These are phyloP conservation scores for Branchipolynoe longqiensis DNA, from an alignment of 2,888 invertebrate genomes.

Conservation along the genomic window DNA sequence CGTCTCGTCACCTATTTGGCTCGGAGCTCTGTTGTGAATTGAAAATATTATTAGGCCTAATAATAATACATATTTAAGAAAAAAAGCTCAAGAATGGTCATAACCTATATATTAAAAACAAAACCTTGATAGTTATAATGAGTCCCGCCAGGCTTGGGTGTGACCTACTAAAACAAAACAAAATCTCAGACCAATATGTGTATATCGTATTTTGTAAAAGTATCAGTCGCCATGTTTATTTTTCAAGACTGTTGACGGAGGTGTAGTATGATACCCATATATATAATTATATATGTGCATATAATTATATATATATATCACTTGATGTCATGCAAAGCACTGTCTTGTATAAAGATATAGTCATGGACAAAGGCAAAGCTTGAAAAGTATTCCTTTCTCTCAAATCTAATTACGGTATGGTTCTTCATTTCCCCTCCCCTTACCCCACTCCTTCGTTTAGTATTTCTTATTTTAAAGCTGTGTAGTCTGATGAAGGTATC, in stretches of 20 bases:
- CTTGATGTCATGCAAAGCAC: conserved; percentile 44
- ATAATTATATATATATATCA: conserved; percentile 32
- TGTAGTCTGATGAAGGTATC: too few relatives aligned
- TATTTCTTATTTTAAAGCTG: too few relatives aligned
- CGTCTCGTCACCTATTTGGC: conserved; percentile 1
- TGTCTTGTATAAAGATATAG: conserved; percentile 42
- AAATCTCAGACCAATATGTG: conserved; percentile 49
- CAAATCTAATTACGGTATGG: conserved; percentile 8
- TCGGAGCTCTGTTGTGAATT: not conserved
- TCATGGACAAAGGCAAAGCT: conserved; percentile 40
- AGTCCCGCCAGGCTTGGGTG: conserved; percentile 16
- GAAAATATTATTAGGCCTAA: not conserved
- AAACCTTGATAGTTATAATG: not conserved
- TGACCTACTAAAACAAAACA: not conserved
- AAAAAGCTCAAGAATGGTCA: not conserved
- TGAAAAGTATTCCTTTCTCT: conserved; percentile 49
- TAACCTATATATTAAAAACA: not conserved
- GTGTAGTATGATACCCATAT: conserved; percentile 41
- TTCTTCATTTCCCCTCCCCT: conserved; percentile 30
- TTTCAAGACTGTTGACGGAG: conserved; percentile 29
- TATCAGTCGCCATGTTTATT: conserved; percentile 52
- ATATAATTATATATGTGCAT: too few relatives aligned
- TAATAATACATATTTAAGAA: not conserved
- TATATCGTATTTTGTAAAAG: conserved; percentile 52
- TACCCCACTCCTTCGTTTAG: too few relatives aligned